Evolutionary conservation across 2,797 vertebrate genomes (phyloP), one percentile per base, ranked within the genome.

Genomic region (Lithobates pipiens): DNA sequence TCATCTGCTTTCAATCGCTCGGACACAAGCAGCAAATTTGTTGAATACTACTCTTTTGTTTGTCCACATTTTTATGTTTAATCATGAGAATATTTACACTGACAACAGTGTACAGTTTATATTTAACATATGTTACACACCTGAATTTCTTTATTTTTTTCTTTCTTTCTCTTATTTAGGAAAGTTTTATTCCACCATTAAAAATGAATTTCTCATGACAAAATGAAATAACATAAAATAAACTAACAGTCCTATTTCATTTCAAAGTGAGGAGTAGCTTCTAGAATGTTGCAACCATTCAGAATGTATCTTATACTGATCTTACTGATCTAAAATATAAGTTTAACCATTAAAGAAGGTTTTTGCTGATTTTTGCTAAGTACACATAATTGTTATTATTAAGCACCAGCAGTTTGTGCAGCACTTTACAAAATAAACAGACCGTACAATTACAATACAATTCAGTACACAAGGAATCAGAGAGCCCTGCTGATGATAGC

Each of bases 1-100:
- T 87, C 93, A 94, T 95, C 94, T 95, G 94, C 91, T 95, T 95
- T 92, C 91, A 94, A 94, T 94, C 91, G 90, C 50, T 21, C 73
- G 88, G 72, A 86, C 70, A 90, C 54, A 82, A 88, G 86, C 83
- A 93, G 85, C 92, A 89, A 86, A 89, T 91, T 89, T 77, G 81
- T 81, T 81, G 91, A 91, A 86, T 90, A 89, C 90, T 89, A 89
- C 88, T 81, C 88, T 44, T 90, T 91, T 92, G 88, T 90, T 93
- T 94, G 91, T 94, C 92, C 92, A 89, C 89, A 85, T 86, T 93
- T 92, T 92, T 80, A 83, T 91, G 90, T 90, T 90, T 90, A 90
- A 92, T 80, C 76, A 82, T 54, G 90, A 84, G 86, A 74, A 86
- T 25, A 77, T 76, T 76, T 54, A 82, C 36, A 10, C 67, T 82